These are phyloP conservation scores for Aphidius gifuensis DNA, from an alignment of 1,140 invertebrate genomes.

Conservation along the genomic window DNA sequence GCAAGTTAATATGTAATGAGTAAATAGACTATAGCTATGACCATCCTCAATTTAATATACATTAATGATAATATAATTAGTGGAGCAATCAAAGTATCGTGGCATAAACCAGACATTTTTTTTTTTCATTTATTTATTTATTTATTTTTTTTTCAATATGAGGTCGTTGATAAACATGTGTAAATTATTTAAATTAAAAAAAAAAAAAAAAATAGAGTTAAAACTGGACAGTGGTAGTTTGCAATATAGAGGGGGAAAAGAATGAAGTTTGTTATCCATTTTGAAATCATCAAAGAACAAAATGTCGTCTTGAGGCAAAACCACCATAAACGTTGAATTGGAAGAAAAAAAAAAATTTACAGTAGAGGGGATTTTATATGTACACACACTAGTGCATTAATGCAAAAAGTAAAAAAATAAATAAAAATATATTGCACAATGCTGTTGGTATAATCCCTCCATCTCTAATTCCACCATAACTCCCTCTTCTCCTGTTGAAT, in stretches of 20 bases:
- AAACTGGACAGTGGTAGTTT: no score
- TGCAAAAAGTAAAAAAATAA: not conserved
- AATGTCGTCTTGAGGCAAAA: slow-evolving; percentile 47
- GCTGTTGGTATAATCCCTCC: no score
- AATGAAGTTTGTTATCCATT: slow-evolving; percentile 35
- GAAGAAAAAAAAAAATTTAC: not conserved
- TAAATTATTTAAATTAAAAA: not conserved
- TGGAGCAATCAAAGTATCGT: not conserved
- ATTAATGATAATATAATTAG: not conserved
- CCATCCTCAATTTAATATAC: no score
- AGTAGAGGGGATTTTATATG: slow-evolving; percentile 15
- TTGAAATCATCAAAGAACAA: slow-evolving; percentile 44
- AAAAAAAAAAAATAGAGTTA: no score
- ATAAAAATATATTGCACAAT: not conserved
- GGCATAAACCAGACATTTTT: not conserved
- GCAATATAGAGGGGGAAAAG: no score
- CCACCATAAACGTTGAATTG: slow-evolving; percentile 45
- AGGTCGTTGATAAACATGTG: slow-evolving; percentile 7
- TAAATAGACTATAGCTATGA: no score
- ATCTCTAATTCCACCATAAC: no score
- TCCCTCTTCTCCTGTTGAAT: not conserved
- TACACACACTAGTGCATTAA: slow-evolving; percentile 2
- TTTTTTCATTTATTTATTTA: no score
- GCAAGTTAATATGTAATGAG: no score
- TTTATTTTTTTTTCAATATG: not conserved